Evolutionary conservation across 2,888 invertebrate genomes (phyloP), one percentile per base, ranked within the genome.

Genomic region (Ophion ventricosus): DNA sequence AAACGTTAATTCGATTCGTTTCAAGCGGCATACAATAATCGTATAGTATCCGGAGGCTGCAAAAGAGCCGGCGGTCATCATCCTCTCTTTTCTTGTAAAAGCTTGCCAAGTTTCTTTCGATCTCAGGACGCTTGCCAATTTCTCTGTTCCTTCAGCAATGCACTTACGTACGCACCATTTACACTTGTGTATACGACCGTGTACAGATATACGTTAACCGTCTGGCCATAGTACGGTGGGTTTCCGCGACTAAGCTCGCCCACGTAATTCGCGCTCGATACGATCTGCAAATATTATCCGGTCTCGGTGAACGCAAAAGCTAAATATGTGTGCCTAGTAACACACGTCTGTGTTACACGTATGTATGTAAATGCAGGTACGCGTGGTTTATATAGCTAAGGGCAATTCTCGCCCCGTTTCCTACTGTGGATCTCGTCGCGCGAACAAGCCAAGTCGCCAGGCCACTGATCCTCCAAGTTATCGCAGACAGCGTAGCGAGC

Each of bases 261-360:
- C 88, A 89, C 89, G 90, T 88, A 85, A 86, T 82, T 87, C 87
- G 86, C 77, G 83, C 86, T 87, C 85, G 89, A 89, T 90, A 90
- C 88, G 86, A 90, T 90, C 90, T 88, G 89, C 72, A 66, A 88
- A 90, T 87, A 87, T 89, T 88, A 87, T 87, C 89, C 89, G 88
- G 88, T 89, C 89, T 80, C 70, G 76, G 66, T 43, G 79, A 78
- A 67, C 79, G 81, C 78, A 35, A 76, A 56, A 75, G 70, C 69
- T 64, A 84, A 84, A 82, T 79, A 82, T 84, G 84, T 79, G 84
- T 82, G 66, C 20, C 54, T 14, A 14, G 56, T 64, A 66, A 66
- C 43, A 17, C 17, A 3, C 29, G 20, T 43, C 10, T 67, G 40
- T 66, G n/a, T n/a, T n/a, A 56, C 35, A 35, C 25, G 26, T 66